phyloP scores from a whole-genome alignment of 2,888 invertebrate genomes.

The Trachelus stipa region DNA sequence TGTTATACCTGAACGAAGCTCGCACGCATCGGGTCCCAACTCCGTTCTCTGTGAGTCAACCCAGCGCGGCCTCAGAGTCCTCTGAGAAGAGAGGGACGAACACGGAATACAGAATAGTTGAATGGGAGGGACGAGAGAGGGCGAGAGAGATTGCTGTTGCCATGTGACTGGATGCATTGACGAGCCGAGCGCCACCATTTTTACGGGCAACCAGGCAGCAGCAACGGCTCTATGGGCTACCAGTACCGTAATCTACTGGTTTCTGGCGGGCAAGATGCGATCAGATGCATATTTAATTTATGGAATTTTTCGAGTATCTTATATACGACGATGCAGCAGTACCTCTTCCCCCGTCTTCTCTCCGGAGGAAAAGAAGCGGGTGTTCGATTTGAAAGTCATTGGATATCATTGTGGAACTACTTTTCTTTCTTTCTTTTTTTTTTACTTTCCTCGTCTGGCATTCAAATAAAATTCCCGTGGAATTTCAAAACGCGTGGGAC shows the following conservation, averaged over 20 bases:
- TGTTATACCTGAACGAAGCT: constrained; percentile 58
- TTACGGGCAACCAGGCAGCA: constrained; percentile 15
- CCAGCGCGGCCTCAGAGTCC: neutral
- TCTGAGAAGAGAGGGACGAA: constrained; percentile 20
- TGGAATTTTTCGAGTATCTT: neutral
- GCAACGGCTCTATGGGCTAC: constrained; percentile 7
- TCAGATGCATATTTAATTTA: neutral
- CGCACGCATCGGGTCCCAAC: constrained; percentile 41
- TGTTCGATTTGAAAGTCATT: neutral
- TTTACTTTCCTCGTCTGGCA: neutral
- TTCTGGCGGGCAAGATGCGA: neutral
- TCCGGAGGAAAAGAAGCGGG: neutral
- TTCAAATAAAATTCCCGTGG: neutral
- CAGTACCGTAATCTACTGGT: neutral
- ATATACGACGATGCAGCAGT: neutral
- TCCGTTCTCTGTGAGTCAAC: constrained; percentile 2
- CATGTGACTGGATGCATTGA: constrained; percentile 35
- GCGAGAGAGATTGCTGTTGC: constrained; percentile 40
- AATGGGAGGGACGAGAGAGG: constrained; percentile 30
- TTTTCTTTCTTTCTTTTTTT: neutral
- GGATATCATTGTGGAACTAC: neutral
- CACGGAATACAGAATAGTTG: constrained; percentile 37
- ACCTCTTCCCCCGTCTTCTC: neutral
- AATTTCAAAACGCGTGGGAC: neutral
- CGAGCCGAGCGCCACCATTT: neutral